Evolutionary conservation across 2,888 invertebrate species (phyloP), one percentile per base, ranked within the genome.

Genomic region (Formica aserva): DNA sequence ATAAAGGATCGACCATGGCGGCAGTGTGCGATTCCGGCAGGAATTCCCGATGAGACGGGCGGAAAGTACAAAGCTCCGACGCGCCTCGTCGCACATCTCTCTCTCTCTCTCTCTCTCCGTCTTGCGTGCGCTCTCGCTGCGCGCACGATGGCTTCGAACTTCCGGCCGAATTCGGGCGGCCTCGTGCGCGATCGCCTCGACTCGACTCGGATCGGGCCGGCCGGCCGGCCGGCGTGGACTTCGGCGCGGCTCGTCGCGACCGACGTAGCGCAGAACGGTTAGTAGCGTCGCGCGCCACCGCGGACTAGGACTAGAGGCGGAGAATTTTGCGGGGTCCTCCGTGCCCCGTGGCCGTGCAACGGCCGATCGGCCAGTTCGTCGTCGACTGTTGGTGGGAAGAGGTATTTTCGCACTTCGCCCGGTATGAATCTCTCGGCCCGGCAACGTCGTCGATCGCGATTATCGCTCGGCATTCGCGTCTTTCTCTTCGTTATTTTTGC

Each of bases 311-410:
- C 5, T 18, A 4, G 15, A n/a, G 82, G 78, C 84, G 71, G 69
- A 89, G 86, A 8, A n/a, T 89, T 89, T 88, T 86, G 89, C 88
- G 87, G 81, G 81, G 13, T 15, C 11, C 22, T 32, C 35, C 35
- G 6, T 35, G 35, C 35, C 35, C 32, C 11, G 13, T 13, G 41
- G 81, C 9, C 87, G 84, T 81, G 88, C 90, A 89, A 91, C 91
- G n/a, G 57, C 91, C 15, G 91, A 92, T 94, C 94, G 94, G 93
- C 94, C 94, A 94, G 94, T 94, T 94, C 94, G 92, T 94, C 93
- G 93, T 93, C 94, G 94, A 92, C 93, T 89, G 92, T 92, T 92
- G 92, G 93, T 91, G 93, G 91, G 69, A 91, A 88, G 89, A 92
- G 92, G 92, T 92, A 90, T 91, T 87, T 83, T 86, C 86, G 80